phyloP scores from a whole-genome alignment of 1,140 invertebrate species.

The Drosophila setifemur region DNA sequence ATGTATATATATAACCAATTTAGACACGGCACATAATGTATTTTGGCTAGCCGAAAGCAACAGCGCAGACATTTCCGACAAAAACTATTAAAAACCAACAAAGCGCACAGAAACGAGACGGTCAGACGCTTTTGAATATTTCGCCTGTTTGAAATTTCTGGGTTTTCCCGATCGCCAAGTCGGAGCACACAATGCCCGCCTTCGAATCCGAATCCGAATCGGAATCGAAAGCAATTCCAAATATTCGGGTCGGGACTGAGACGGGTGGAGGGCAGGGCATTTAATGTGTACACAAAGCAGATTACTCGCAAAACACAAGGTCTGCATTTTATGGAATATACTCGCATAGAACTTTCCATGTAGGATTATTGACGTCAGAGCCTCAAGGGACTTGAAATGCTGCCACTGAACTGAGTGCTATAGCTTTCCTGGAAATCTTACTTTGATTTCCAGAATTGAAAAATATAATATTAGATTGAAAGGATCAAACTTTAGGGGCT shows the following conservation, averaged over 20 bases:
- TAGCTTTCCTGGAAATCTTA: no score
- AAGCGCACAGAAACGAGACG: slow-evolving; percentile 37
- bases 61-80: slow-evolving; percentile 47
- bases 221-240: slow-evolving; percentile 21
- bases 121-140: slow-evolving; percentile 43
- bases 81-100: slow-evolving; percentile 48
- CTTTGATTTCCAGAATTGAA: no score
- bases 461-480: no score
- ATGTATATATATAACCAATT: slow-evolving; percentile 29
- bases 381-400: neutral
- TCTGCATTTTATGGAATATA: neutral
- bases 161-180: slow-evolving; percentile 55
- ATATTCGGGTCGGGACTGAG: neutral
- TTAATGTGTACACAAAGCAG: no score
- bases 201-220: slow-evolving; percentile 9
- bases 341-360: no score
- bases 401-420: no score
- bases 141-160: slow-evolving; percentile 52
- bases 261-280: no score
- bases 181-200: no score
- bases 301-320: slow-evolving; percentile 14
- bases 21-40: slow-evolving; percentile 21
- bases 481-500: no score
- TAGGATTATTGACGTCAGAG: slow-evolving; percentile 26
- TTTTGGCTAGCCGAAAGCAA: slow-evolving; percentile 35